phyloP scores from a whole-genome alignment of 2,113 vertebrate genomes.

The Daphoenositta chrysoptera region DNA sequence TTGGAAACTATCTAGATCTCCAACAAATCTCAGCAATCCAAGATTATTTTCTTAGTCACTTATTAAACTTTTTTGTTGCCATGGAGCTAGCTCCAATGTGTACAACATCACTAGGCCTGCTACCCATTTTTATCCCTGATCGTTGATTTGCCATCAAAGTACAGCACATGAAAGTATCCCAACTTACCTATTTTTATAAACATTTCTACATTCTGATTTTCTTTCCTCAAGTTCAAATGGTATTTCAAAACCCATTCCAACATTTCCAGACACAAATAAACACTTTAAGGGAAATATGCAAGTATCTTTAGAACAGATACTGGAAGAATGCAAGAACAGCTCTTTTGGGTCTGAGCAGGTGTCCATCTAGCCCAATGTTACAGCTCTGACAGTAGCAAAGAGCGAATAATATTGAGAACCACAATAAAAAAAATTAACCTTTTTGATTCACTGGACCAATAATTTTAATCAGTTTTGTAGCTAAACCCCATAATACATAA shows the following conservation, averaged over 20 bases:
- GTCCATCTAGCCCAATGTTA: neutral
- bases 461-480: neutral
- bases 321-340: neutral
- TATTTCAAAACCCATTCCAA: neutral
- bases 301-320: neutral
- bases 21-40: neutral
- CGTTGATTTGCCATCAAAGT: neutral
- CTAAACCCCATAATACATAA: neutral
- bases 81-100: neutral
- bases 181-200: neutral
- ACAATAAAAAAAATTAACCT: accelerated
- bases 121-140: neutral
- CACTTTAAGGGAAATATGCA: neutral
- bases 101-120: neutral
- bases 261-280: neutral
- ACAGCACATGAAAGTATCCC: neutral
- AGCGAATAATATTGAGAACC: neutral
- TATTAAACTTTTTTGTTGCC: neutral
- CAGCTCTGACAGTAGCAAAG: neutral
- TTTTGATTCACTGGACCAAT: neutral
- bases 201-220: neutral
- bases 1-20: neutral
- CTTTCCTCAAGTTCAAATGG: neutral
- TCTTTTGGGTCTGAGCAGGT: neutral
- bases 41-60: neutral